A percentile compares a stretch with the other conserved stretches of the same genome.
Evolutionary conservation across 2,113 vertebrate genomes (phyloP).

Genomic region (Chaenocephalus aceratus): DNA sequence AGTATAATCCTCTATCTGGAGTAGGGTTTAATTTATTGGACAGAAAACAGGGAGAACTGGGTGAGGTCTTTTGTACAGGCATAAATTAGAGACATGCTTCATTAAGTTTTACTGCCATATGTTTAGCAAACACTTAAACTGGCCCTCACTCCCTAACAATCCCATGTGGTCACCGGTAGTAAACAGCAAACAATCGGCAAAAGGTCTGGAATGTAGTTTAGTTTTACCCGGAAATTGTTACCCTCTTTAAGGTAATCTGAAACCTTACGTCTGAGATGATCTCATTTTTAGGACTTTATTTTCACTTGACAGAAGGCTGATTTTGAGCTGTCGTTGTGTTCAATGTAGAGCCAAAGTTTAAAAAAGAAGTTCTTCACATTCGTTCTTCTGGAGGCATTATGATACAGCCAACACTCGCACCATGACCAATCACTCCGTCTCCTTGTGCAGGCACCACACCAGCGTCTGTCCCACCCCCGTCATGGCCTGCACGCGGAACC

Average conservation of each 20-base stretch:
- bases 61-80: not conserved
- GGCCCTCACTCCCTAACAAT: not conserved
- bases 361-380: not conserved
- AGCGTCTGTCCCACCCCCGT: slow-evolving; percentile 96
- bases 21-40: slow-evolving; percentile 12
- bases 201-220: slow-evolving; percentile 20
- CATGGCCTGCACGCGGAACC: slow-evolving; percentile 93
- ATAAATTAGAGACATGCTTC: slow-evolving; percentile 13
- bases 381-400: not conserved
- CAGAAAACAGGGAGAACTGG: not conserved
- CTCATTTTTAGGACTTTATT: not conserved
- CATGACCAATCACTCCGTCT: slow-evolving; percentile 61
- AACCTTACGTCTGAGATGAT: slow-evolving; percentile 28
- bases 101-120: slow-evolving; percentile 5
- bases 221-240: slow-evolving; percentile 1
- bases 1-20: slow-evolving; percentile 3
- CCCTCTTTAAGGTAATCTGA: slow-evolving; percentile 22
- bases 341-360: not conserved
- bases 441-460: slow-evolving; percentile 98
- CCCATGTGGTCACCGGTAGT: slow-evolving; percentile 2
- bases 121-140: not conserved
- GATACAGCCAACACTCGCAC: not conserved
- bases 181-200: slow-evolving; percentile 27
- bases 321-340: not conserved
- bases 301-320: not conserved